A percentile compares a stretch with the other conserved stretches of the same genome.
phyloP scores from a whole-genome alignment of 2,888 invertebrate species.

The Melieria crassipennis region DNA sequence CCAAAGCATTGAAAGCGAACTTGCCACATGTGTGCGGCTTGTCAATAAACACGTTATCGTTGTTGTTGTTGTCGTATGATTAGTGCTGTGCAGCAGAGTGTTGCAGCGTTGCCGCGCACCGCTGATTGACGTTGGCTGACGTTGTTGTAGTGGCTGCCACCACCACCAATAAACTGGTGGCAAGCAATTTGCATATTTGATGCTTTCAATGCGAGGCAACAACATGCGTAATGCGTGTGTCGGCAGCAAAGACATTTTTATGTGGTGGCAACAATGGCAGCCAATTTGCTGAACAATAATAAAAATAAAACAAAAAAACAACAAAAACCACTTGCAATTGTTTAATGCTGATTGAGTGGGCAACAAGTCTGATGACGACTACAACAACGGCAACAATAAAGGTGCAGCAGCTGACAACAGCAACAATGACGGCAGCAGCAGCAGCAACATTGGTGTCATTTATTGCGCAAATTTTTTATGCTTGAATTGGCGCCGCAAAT shows the following conservation, averaged over 20 bases:
- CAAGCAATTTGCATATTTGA: too few relatives aligned
- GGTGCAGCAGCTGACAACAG: conserved; percentile 7
- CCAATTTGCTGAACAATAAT: too few relatives aligned
- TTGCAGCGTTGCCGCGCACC: too few relatives aligned
- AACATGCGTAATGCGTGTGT: too few relatives aligned
- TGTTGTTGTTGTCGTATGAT: conserved; percentile 4
- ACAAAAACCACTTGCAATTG: conserved; percentile 4
- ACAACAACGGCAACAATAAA: conserved; percentile 6
- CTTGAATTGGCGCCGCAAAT: conserved; percentile 29
- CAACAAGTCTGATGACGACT: neutral
- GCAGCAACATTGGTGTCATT: conserved; percentile 16
- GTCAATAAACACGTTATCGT: neutral
- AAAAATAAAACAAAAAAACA: neutral
- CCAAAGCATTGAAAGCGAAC: too few relatives aligned
- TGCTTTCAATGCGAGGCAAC: too few relatives aligned
- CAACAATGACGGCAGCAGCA: conserved; percentile 15
- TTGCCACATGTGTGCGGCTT: too few relatives aligned
- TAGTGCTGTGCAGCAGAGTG: too few relatives aligned
- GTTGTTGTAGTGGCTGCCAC: conserved; percentile 19
- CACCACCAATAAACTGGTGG: conserved; percentile 6
- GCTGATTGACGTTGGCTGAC: neutral
- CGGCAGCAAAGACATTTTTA: too few relatives aligned
- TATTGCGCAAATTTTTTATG: conserved; percentile 27
- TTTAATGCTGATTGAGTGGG: neutral
- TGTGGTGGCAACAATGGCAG: too few relatives aligned